phyloP scores from a whole-genome alignment of 2,888 invertebrate species.

The Pseudococcus viburni region DNA sequence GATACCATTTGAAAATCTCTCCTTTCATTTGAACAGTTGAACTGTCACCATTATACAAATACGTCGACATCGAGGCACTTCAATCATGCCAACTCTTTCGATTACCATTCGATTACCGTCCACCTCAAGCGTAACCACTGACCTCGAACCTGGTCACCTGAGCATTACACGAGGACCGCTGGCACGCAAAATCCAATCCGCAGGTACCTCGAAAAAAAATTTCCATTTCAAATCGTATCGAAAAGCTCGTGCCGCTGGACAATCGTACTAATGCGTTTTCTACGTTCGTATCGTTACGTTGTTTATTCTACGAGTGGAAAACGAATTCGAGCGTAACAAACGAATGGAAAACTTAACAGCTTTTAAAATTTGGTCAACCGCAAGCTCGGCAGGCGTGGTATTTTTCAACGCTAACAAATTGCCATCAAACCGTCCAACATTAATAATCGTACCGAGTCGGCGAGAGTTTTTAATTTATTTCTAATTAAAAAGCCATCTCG shows the following conservation, averaged over 20 bases:
- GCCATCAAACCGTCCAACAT: conserved; percentile 34
- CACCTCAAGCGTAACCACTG: conserved; percentile 6
- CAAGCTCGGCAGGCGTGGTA: conserved; percentile 9
- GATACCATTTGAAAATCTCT: no score
- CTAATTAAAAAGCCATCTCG: conserved; percentile 42
- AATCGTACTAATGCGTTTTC: conserved; percentile 39
- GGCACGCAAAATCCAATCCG: background rate
- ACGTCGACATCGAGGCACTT: background rate
- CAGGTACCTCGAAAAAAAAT: background rate
- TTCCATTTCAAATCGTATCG: conserved; percentile 17
- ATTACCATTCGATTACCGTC: conserved; percentile 1
- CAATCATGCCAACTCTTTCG: background rate
- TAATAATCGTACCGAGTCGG: background rate
- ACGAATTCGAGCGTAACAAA: background rate
- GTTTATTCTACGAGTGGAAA: conserved; percentile 17
- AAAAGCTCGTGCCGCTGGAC: background rate
- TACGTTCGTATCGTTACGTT: conserved; percentile 1
- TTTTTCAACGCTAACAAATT: conserved; percentile 32
- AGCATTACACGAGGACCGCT: background rate
- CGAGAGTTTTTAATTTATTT: conserved; percentile 26
- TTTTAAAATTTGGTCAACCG: conserved; percentile 44
- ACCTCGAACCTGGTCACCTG: conserved; percentile 3
- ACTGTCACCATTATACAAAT: no score
- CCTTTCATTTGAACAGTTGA: no score
- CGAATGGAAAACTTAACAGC: conserved; percentile 41